These are phyloP conservation scores for Papilio glaucus DNA, from an alignment of 1,140 invertebrate species.

Conservation along the genomic window DNA sequence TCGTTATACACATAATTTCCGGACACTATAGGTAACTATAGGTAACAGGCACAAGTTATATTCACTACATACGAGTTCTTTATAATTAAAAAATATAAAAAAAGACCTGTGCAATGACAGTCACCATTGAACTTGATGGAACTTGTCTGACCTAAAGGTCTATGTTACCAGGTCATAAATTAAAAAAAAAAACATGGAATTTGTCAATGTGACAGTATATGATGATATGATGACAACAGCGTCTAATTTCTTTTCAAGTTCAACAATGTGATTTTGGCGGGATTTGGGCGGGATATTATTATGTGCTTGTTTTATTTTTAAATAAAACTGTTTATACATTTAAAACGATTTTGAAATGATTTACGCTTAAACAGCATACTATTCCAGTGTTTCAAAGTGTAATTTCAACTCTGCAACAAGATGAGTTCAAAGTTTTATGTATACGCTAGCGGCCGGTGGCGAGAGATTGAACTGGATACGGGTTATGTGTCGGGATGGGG, in stretches of 20 bases:
- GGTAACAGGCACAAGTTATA: too few species aligned
- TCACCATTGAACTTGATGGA: too few species aligned
- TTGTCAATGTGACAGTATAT: too few species aligned
- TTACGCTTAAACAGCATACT: neutral
- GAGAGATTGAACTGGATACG: conserved; percentile 48
- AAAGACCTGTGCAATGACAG: too few species aligned
- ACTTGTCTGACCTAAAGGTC: too few species aligned
- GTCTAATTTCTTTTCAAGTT: neutral
- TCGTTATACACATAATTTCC: too few species aligned
- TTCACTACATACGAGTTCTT: too few species aligned
- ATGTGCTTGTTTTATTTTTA: neutral
- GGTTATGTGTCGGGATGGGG: conserved; percentile 58
- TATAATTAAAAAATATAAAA: too few species aligned
- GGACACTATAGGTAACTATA: too few species aligned
- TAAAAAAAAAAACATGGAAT: too few species aligned
- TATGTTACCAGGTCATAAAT: too few species aligned
- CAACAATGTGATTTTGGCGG: neutral
- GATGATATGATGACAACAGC: neutral
- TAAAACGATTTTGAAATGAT: neutral
- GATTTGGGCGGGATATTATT: neutral
- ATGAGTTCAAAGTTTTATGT: conserved; percentile 52
- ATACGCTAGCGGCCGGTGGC: conserved; percentile 57
- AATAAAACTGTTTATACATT: neutral
- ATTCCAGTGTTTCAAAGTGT: neutral
- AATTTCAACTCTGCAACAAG: conserved; percentile 26